Evolutionary conservation across 2,888 invertebrate species (phyloP).

Genomic region (Hedychridium roseum): DNA sequence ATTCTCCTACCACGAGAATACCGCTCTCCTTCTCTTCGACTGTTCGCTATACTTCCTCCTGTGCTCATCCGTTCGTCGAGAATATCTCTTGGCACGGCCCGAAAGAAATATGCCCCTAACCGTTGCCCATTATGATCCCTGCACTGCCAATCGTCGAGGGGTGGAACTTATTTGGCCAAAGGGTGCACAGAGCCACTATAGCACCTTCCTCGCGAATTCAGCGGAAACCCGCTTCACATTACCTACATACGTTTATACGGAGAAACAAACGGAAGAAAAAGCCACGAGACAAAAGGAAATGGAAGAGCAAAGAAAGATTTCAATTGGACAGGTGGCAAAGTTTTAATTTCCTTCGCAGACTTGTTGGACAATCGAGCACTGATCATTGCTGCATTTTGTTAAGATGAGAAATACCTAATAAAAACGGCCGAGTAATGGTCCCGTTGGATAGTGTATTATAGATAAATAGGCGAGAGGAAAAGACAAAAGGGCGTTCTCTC

Average conservation of each 20-base stretch:
- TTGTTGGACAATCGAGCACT: no score
- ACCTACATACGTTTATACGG: neutral
- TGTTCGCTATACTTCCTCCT: neutral
- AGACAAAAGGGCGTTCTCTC: constrained; percentile 30
- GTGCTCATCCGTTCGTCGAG: neutral
- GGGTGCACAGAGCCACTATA: constrained; percentile 36
- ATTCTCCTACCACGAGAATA: constrained; percentile 25
- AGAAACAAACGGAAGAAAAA: constrained; percentile 21
- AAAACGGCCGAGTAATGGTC: no score
- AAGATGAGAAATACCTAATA: no score
- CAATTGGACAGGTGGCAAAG: no score
- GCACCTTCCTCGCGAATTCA: constrained; percentile 35
- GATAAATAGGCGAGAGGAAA: no score
- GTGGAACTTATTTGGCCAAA: constrained; percentile 41
- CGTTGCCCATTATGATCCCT: constrained; percentile 53
- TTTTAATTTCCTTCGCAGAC: no score
- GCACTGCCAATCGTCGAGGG: constrained; percentile 37
- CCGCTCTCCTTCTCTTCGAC: constrained; percentile 11
- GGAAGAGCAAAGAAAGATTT: constrained; percentile 24
- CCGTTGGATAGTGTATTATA: no score
- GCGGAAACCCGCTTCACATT: constrained; percentile 27
- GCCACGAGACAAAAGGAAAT: constrained; percentile 14
- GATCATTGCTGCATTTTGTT: no score
- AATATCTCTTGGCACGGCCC: constrained; percentile 33
- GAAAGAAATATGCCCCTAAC: constrained; percentile 57